Base-by-base conservation (phyloP, 2,113 vertebrate species). In the Riparia riparia region DNA sequence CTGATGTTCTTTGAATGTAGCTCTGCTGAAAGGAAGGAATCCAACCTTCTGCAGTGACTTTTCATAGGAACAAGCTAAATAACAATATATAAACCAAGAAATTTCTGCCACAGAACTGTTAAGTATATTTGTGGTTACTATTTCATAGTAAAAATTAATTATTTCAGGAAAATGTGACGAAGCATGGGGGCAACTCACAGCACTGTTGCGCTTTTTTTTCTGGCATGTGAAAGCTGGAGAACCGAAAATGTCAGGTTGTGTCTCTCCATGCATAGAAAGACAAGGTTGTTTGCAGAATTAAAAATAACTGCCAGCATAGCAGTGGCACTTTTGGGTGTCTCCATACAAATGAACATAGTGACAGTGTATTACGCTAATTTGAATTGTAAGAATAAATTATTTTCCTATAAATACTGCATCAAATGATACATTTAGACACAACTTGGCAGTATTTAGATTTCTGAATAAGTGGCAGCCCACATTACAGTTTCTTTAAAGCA, bases 381-480 rank as follows among this genome's bases (percentile, higher is more conserved):
- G 89, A 89, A 92, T 44, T 58, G 53, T 78, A 84, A 72, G 89
- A 92, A 64, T 92, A 90, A 83, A 84, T 94, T 81, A 82, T 91
- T 96, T 96, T 66, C 66, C 86, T 92, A 80, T 89, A 94, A 95
- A 95, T 83, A 90, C 76, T 1, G 1, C 60, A 86, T 56, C 70
- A 89, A 86, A 77, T 41, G 47, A 63, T 86, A 86, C 69, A 54
- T 86, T 90, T 78, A 93, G 88, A 60, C 63, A 82, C 39, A 57
- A 86, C 49, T 96, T 89, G 79, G 84, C 66, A 90, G 70, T 51
- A 32, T 84, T 86, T 84, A 73, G 73, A 92, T 56, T 60, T 92
- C 71, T 73, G 71, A 79, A 39, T 41, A 94, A 90, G 78, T 56
- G 41, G 82, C 74, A 95, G 64, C 85, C 85, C 63, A 78, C 83